Percentiles rank a stretch among this genome's conserved stretches.
Evolutionary conservation across 2,797 vertebrate species (phyloP).

Genomic region (Rhadinocentrus ornatus): DNA sequence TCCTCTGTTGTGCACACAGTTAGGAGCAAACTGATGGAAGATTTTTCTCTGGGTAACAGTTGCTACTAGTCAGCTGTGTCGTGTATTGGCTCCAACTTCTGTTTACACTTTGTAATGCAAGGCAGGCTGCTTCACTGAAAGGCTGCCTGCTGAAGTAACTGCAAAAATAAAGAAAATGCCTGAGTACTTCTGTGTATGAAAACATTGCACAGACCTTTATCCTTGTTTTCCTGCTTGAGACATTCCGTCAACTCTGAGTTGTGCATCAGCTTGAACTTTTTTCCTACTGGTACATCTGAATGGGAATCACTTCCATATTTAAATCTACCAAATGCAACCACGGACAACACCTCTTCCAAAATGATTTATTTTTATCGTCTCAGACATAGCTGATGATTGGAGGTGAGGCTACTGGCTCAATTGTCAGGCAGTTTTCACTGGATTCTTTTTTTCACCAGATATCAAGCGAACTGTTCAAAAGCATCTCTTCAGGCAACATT

Average conservation of each 20-base stretch:
- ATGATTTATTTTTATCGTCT: constrained; percentile 16
- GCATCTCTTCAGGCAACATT: constrained; percentile 1
- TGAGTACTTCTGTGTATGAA: constrained; percentile 55
- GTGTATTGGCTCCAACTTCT: constrained; percentile 24
- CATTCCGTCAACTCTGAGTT: constrained; percentile 31
- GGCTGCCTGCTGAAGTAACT: constrained; percentile 30
- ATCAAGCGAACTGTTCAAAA: not conserved
- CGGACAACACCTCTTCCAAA: constrained; percentile 5
- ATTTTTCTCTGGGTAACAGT: constrained; percentile 34
- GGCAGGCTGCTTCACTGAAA: constrained; percentile 23
- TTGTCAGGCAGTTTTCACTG: not conserved
- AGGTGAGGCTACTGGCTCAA: constrained; percentile 1
- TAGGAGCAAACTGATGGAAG: constrained; percentile 28
- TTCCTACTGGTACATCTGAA: constrained; percentile 33
- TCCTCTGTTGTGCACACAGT: constrained; percentile 20
- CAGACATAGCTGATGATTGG: constrained; percentile 1
- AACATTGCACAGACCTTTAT: constrained; percentile 44
- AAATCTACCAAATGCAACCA: constrained; percentile 32
- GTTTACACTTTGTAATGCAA: constrained; percentile 38
- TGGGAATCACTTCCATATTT: constrained; percentile 21
- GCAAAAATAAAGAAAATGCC: constrained; percentile 58
- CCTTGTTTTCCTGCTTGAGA: constrained; percentile 33
- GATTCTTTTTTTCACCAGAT: constrained; percentile 6
- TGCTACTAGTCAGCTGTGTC: constrained; percentile 31
- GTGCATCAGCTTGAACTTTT: constrained; percentile 9